A percentile compares a stretch with the other conserved stretches of the same genome.
These are phyloP conservation scores for Centruroides sculpturatus DNA, from an alignment of 1,140 invertebrate genomes.

Conservation along the genomic window DNA sequence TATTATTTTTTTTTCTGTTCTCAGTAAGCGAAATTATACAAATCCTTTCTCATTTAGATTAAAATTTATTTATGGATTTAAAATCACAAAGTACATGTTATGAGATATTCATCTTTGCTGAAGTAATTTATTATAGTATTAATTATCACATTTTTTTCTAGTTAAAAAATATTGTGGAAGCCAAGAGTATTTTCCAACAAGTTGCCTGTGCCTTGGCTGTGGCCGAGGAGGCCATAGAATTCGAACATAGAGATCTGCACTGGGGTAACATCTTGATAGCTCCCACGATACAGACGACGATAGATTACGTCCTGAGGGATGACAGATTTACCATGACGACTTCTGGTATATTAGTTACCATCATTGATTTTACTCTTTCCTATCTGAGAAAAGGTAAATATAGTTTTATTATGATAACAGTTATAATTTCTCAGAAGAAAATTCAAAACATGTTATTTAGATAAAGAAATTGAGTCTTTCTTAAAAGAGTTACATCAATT, in stretches of 20 bases:
- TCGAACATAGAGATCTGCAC: constrained; percentile 34
- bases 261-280: constrained; percentile 31
- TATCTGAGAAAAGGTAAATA: neutral
- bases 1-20: too few relatives aligned
- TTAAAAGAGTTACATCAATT: too few relatives aligned
- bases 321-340: constrained; percentile 16
- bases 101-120: too few relatives aligned
- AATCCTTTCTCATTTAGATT: too few relatives aligned
- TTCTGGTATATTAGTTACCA: constrained; percentile 25
- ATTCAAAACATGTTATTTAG: too few relatives aligned
- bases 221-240: constrained; percentile 27
- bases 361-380: constrained; percentile 34
- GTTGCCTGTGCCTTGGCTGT: constrained; percentile 27
- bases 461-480: too few relatives aligned
- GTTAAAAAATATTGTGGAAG: constrained; percentile 52
- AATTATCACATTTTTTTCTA: constrained; percentile 32
- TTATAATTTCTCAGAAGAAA: too few relatives aligned
- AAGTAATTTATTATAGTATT: neutral
- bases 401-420: constrained; percentile 11
- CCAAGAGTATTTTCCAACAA: constrained; percentile 34
- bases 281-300: constrained; percentile 13
- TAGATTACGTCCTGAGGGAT: constrained; percentile 20
- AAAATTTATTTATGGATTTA: too few relatives aligned
- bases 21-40: too few relatives aligned
- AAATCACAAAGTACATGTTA: too few relatives aligned